Conservation (phyloP, 1,140 invertebrate species). For the Lerema accius region DNA sequence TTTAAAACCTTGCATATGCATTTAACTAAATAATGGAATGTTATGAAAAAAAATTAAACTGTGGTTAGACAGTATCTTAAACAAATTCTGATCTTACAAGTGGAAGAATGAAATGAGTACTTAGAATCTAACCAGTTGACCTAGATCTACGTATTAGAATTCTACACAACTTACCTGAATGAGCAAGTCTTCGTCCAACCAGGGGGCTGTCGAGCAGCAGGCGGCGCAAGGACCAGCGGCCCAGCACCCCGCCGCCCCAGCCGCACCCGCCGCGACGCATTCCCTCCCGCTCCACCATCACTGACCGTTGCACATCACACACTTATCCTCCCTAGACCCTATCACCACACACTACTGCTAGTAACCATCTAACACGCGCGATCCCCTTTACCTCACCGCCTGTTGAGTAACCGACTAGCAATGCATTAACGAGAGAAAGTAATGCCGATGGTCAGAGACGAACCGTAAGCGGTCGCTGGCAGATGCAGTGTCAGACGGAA, state of each 20-base stretch:
- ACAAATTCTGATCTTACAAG: background rate
- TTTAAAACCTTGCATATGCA: background rate
- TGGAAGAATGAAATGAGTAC: too few species aligned
- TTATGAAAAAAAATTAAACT: too few species aligned
- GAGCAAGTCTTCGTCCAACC: constrained; percentile 72
- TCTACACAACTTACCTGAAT: constrained; percentile 58
- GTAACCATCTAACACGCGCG: constrained; percentile 48
- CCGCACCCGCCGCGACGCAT: constrained; percentile 73
- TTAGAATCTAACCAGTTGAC: too few species aligned
- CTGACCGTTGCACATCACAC: constrained; percentile 42
- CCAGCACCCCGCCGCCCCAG: constrained; percentile 73
- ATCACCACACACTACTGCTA: constrained; percentile 58
- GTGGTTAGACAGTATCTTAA: background rate
- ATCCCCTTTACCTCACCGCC: constrained; percentile 57
- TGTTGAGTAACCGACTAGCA: constrained; percentile 69
- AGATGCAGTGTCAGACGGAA: constrained; percentile 66
- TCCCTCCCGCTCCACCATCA: constrained; percentile 75
- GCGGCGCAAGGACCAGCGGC: constrained; percentile 71
- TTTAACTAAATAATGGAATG: too few species aligned
- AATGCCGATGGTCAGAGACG: constrained; percentile 64
- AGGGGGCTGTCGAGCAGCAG: constrained; percentile 72
- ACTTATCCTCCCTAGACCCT: constrained; percentile 59
- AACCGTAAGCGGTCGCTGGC: constrained; percentile 57
- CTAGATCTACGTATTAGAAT: too few species aligned
- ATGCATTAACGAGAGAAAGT: constrained; percentile 77